Percentiles rank a stretch among this genome's conserved stretches.
phyloP scores from a whole-genome alignment of 1,140 invertebrate species.

The Drosophila setifemur region DNA sequence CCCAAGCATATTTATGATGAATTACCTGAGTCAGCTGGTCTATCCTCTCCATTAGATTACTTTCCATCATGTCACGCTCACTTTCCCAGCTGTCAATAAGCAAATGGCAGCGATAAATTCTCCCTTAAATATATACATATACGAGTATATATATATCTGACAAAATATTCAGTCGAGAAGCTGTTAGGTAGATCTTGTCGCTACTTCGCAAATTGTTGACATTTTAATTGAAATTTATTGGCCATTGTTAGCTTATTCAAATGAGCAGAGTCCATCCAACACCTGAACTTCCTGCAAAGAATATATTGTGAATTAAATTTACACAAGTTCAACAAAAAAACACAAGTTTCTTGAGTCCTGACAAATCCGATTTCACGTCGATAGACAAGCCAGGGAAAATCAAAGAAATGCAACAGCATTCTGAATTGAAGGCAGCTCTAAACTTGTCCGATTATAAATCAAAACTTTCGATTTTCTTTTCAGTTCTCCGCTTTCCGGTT shows the following conservation, averaged over 20 bases:
- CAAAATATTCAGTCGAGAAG: constrained; percentile 22
- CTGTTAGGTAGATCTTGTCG: constrained; percentile 43
- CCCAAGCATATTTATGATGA: constrained; percentile 67
- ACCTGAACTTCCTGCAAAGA: constrained; percentile 20
- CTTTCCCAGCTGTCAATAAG: constrained; percentile 71
- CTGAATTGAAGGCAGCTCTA: constrained; percentile 56
- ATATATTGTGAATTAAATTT: constrained; percentile 41
- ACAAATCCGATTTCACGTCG: constrained; percentile 10
- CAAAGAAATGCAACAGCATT: constrained; percentile 21
- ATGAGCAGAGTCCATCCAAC: constrained; percentile 8
- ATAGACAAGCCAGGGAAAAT: not conserved
- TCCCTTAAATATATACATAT: not conserved
- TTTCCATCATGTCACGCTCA: constrained; percentile 57
- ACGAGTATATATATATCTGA: not conserved
- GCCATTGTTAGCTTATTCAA: constrained; percentile 9
- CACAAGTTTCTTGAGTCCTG: constrained; percentile 11
- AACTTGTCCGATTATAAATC: constrained; percentile 69
- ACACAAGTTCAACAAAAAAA: constrained; percentile 12
- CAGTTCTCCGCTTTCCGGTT: constrained; percentile 22
- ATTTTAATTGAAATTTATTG: constrained; percentile 65
- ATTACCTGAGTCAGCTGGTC: constrained; percentile 54
- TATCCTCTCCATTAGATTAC: constrained; percentile 53
- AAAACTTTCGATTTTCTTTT: constrained; percentile 72
- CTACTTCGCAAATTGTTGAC: constrained; percentile 48
- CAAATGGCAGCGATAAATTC: constrained; percentile 71